Evolutionary conservation across 1,140 invertebrate species (phyloP), one percentile per base, ranked within the genome.

Genomic region (Cydia fagiglandana): DNA sequence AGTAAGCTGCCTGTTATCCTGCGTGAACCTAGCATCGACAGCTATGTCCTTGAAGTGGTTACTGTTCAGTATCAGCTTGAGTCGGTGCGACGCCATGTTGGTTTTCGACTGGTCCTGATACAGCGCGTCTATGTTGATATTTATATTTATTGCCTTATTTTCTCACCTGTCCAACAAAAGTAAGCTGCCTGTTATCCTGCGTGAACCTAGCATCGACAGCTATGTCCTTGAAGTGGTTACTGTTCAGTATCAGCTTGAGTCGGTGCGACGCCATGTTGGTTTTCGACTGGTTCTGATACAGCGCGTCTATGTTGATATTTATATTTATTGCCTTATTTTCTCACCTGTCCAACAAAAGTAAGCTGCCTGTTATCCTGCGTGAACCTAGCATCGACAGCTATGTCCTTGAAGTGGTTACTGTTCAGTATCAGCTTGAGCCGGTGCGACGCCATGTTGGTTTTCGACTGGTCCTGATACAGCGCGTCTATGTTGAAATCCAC

Each of bases 51-150:
- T 94, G 80, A 97, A 96, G 73, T 95, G 95, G 5, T 94, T 94
- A 73, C 96, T 96, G 79, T 94, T 95, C 0, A 96, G 82, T 0
- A 96, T 84, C 12, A 96, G 83, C 83, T 97, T 97, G 0, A 97
- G 75, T 20, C 94, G 94, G 75, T 96, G 95, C 76, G 94, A 94
- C 0, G 94, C 93, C 73, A 94, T 86, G 7, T 94, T 93, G 0
- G 93, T 88, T 4, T 94, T 94, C 0, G 96, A 96, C 80, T 94
- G 94, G 84, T 97, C 96, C 73, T 95, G 94, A 81, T 97, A 97
- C 5, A 94, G 93, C 1, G 96, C 96, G 61, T 94, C 94, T 0
- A 95, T 90, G 4, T 94, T 94, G 34, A 96, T n/a, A n/a, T n/a
- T n/a, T n/a, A n/a, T n/a, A n/a, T n/a, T n/a, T n/a, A n/a, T n/a